Base-by-base conservation (phyloP, 2,797 vertebrate genomes). In the Lithobates sylvaticus region DNA sequence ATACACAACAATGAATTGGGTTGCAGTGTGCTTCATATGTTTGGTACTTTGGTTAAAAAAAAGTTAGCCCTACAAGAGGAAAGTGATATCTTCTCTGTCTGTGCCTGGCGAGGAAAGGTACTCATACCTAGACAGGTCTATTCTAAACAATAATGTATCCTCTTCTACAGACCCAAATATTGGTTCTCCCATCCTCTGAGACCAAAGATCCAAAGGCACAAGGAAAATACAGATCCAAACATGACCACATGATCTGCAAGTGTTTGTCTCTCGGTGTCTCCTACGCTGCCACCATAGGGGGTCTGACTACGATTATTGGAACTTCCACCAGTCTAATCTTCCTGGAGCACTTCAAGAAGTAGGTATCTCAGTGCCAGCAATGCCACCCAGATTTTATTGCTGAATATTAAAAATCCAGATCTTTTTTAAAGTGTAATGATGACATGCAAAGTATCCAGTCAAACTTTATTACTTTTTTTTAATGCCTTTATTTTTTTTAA, bases 291-390 rank as follows among this genome's bases (percentile, higher is more conserved):
- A 99, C 98, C 72, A 98, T 99, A 0, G 98, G 98, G 0, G 98
- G 98, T 7, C 95, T 99, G 87, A 98, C 97, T 92, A 99, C 98
- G 90, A 98, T 99, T 93, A 99, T 98, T 0, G 98, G 98, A 67
- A 99, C 98, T 1, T 99, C 98, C 10, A 99, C 97, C 90, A 99
- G 97, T 92, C 97, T 99, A 89, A 99, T 99, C 86, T 99, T 99
- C 87, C 93, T 98, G 0, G 98, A 99, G 85, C 97, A 99, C 91
- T 99, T 99, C 91, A 99, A 98, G 95, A 99, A 93, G 98, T 99
- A 92, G 92, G 94, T 13, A 78, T 1, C 44, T 47, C 13, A 13
- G 10, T 47, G 44, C 44, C 44, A 47, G 10, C 12, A 47, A 47
- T 54, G 50, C 16, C 15, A 54, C 50, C 13, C 3, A 54, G 4